A percentile compares a stretch with the other conserved stretches of the same genome.
These are phyloP conservation scores for Cottoperca gobio DNA, from an alignment of 2,797 vertebrate genomes.

Conservation along the genomic window DNA sequence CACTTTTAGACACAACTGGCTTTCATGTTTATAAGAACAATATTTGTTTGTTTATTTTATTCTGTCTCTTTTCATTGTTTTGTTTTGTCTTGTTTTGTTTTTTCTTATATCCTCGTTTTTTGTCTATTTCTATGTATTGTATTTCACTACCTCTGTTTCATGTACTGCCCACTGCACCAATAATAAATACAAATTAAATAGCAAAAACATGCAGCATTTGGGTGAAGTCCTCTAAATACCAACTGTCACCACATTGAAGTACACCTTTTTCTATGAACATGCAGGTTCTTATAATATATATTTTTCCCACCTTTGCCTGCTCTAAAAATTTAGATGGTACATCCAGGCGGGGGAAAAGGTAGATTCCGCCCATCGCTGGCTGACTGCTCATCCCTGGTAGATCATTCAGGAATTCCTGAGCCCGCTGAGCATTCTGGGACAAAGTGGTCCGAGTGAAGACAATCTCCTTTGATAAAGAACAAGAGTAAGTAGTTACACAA, in stretches of 20 bases:
- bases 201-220: neutral
- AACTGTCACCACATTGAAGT: neutral
- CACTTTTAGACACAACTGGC: too few relatives aligned
- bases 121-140: too few relatives aligned
- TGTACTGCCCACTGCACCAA: too few relatives aligned
- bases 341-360: conserved; percentile 71
- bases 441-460: conserved; percentile 44
- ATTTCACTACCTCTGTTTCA: too few relatives aligned
- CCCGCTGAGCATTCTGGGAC: conserved; percentile 63
- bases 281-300: neutral
- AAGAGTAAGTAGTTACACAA: neutral
- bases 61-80: too few relatives aligned
- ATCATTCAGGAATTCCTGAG: conserved; percentile 58
- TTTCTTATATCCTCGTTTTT: too few relatives aligned
- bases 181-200: neutral
- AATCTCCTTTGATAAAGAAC: conserved; percentile 66
- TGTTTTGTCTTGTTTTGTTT: too few relatives aligned
- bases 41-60: too few relatives aligned
- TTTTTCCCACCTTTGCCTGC: conserved; percentile 68
- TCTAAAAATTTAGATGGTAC: conserved; percentile 48
- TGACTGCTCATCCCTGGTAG: conserved; percentile 77
- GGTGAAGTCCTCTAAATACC: too few relatives aligned
- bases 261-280: neutral
- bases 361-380: conserved; percentile 72
- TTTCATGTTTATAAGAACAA: too few relatives aligned